Base-by-base conservation (phyloP, 2,888 invertebrate genomes). In the Conistra vaccinii region DNA sequence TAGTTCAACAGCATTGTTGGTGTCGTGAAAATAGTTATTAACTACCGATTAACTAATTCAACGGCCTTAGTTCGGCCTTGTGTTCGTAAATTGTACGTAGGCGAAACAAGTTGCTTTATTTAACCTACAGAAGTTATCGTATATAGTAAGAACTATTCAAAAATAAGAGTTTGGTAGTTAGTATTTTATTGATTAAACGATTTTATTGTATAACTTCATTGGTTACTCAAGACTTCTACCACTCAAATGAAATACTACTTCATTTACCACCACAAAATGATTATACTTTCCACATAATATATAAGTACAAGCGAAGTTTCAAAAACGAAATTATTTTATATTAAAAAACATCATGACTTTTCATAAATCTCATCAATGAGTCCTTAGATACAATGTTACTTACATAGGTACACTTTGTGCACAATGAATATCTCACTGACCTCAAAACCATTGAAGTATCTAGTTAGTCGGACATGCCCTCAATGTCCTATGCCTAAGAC, bases 11-110 rank as follows among this genome's bases (percentile, higher is more conserved):
- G 42, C 23, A 42, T 51, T 53, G 53, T n/a, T n/a, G 51, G 14
- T 45, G n/a, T 69, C 53, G 45, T 77, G 71, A 72, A 61, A 72
- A 53, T 26, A 48, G 63, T 69, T 60, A 80, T 65, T 80, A 82
- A 57, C 23, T 77, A 9, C 39, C 20, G 62, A 67, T 61, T 73
- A 48, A 62, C 26, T 62, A 45, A 78, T 63, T 45, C 61, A 58
- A 6, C 53, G 69, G n/a, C 72, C 69, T 73, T 32, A 77, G 63
- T 23, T 0, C 20, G 65, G 61, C 78, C 78, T 81, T 72, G 69
- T 53, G 3, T 65, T 53, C 23, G 23, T 51, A 63, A 60, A 60
- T 58, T 58, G 29, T 60, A 39, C 20, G 51, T 68, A 35, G 45
- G 23, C 29, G 53, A 26, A 69, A 65, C 53, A 32, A 45, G 39